Evolutionary conservation across 1,140 invertebrate species (phyloP).

Genomic region (Patella vulgata): DNA sequence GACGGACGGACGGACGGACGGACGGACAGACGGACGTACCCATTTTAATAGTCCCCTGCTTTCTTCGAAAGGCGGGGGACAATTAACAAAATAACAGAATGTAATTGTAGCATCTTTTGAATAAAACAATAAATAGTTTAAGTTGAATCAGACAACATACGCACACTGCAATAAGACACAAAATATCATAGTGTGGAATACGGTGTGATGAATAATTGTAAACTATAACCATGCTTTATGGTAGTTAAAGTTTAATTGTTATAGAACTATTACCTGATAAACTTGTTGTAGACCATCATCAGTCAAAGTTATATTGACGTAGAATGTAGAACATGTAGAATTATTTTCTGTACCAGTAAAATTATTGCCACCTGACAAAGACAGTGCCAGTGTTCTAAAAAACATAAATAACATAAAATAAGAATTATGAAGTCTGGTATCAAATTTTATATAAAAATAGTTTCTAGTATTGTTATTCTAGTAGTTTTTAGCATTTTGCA

Average conservation of each 20-base stretch:
- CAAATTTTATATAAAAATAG: background rate
- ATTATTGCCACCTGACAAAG: conserved; percentile 50
- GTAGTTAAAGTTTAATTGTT: too few relatives aligned
- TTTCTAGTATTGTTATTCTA: too few relatives aligned
- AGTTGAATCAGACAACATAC: background rate
- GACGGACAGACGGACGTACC: too few relatives aligned
- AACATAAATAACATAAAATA: conserved; percentile 1
- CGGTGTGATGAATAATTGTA: too few relatives aligned
- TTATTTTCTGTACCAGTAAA: conserved; percentile 57
- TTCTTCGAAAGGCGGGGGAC: too few relatives aligned
- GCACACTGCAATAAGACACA: too few relatives aligned
- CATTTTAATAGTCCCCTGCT: too few relatives aligned
- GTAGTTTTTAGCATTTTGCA: too few relatives aligned
- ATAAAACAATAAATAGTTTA: conserved; percentile 1
- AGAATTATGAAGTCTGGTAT: background rate
- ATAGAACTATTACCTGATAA: conserved; percentile 41
- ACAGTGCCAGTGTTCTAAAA: conserved; percentile 52
- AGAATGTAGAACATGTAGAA: conserved; percentile 50
- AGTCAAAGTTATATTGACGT: conserved; percentile 51
- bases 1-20: too few relatives aligned
- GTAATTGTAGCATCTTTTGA: background rate
- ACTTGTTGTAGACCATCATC: conserved; percentile 51
- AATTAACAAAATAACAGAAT: too few relatives aligned
- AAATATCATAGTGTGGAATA: too few relatives aligned
- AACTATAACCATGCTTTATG: too few relatives aligned